phyloP scores from a whole-genome alignment of 2,888 invertebrate genomes.

The Eilema depressum region DNA sequence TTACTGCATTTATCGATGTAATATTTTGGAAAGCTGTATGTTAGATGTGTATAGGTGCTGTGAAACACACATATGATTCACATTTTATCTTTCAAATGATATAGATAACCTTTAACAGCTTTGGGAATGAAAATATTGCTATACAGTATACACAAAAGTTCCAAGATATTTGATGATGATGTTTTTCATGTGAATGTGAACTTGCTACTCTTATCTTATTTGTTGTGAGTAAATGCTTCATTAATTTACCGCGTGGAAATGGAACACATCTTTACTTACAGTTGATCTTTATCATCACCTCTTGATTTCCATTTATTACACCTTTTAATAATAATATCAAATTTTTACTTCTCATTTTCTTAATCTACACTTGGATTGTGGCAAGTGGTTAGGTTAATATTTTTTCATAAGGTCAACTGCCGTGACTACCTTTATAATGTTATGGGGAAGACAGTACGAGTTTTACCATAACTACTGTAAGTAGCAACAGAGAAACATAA shows the following conservation, averaged over 20 bases:
- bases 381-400: not conserved
- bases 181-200: not conserved
- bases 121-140: not conserved
- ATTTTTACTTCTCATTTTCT: conserved; percentile 15
- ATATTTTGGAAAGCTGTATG: not conserved
- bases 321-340: conserved; percentile 11
- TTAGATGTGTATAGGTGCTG: not conserved
- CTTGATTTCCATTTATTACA: not conserved
- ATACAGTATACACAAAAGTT: not conserved
- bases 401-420: not conserved
- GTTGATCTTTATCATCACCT: not conserved
- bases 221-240: not conserved
- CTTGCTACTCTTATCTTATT: not conserved
- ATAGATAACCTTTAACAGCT: conserved; percentile 1
- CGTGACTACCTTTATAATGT: not conserved
- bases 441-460: not conserved
- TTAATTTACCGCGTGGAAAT: not conserved
- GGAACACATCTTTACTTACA: not conserved
- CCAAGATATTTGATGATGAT: not conserved
- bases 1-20: not conserved
- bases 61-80: not conserved
- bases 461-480: too few species aligned
- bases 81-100: not conserved
- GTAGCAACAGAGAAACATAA: not conserved
- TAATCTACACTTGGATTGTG: not conserved